Conservation (phyloP, 2,113 vertebrate genomes). For the Diadophis punctatus region DNA sequence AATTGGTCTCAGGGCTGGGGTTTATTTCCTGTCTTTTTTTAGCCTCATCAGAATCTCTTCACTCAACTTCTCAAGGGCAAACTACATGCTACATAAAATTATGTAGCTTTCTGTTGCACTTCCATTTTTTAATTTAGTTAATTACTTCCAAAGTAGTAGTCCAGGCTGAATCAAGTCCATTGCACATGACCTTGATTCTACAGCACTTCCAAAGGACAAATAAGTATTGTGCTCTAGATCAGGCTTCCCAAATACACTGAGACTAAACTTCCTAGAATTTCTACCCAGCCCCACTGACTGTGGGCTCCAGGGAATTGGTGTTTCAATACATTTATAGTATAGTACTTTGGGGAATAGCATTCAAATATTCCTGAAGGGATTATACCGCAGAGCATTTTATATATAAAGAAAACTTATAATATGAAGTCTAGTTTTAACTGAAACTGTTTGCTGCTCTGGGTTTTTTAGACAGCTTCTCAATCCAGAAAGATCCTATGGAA, state of each 20-base stretch:
- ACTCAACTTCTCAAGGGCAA: neutral
- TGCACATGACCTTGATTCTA: neutral
- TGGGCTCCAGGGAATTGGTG: neutral
- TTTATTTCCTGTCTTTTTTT: neutral
- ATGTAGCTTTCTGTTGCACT: neutral
- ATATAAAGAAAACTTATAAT: neutral
- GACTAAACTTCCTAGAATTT: neutral
- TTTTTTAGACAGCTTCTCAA: neutral
- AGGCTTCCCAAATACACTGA: neutral
- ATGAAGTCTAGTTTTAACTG: neutral
- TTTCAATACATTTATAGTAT: neutral
- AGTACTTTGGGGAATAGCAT: neutral
- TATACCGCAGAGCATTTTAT: neutral
- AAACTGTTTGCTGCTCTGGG: neutral
- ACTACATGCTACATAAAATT: neutral
- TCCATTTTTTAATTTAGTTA: neutral
- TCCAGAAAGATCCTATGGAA: neutral
- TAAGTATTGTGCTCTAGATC: neutral
- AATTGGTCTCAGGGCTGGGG: neutral
- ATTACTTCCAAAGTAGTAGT: neutral
- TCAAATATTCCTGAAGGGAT: neutral
- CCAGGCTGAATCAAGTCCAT: neutral
- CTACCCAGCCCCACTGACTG: neutral
- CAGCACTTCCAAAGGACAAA: neutral
- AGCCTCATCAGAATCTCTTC: neutral